These are phyloP conservation scores for Barbus barbus DNA, from an alignment of 2,113 vertebrate genomes.

Conservation along the genomic window DNA sequence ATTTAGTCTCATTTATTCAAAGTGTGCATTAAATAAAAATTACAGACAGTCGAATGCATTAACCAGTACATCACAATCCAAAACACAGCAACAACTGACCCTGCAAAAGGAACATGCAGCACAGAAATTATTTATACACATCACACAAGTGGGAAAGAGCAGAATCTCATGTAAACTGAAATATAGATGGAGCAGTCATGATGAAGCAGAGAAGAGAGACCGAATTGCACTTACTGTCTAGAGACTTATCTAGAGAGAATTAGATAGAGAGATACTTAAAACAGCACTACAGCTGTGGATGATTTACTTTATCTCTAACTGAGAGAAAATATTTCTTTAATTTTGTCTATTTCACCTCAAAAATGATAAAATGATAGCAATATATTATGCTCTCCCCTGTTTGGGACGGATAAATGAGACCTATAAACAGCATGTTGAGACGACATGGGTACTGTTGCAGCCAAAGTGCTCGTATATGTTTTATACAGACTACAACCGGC, in stretches of 20 bases:
- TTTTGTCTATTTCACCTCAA: too few species aligned
- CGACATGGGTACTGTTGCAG: not conserved
- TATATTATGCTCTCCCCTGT: slow-evolving; percentile 10
- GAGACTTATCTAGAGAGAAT: too few species aligned
- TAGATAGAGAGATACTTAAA: not conserved
- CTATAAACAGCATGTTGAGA: slow-evolving; percentile 38
- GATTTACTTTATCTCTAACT: not conserved
- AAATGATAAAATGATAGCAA: slow-evolving; percentile 12
- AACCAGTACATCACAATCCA: not conserved
- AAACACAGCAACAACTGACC: not conserved
- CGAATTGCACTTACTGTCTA: not conserved
- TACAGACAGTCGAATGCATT: not conserved
- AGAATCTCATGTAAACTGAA: not conserved
- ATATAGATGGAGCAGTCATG: slow-evolving; percentile 7
- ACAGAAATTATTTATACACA: slow-evolving; percentile 10
- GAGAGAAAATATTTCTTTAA: slow-evolving; percentile 20
- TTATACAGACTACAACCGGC: not conserved
- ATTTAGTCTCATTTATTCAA: not conserved
- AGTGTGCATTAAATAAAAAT: not conserved
- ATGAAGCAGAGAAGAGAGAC: not conserved
- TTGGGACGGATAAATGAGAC: slow-evolving; percentile 2
- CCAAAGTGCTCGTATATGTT: not conserved
- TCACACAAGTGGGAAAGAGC: not conserved
- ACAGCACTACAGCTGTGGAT: not conserved
- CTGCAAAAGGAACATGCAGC: not conserved